Base-by-base conservation (phyloP, 2,888 invertebrate species). In the Gastracanthus pulcherrimus region DNA sequence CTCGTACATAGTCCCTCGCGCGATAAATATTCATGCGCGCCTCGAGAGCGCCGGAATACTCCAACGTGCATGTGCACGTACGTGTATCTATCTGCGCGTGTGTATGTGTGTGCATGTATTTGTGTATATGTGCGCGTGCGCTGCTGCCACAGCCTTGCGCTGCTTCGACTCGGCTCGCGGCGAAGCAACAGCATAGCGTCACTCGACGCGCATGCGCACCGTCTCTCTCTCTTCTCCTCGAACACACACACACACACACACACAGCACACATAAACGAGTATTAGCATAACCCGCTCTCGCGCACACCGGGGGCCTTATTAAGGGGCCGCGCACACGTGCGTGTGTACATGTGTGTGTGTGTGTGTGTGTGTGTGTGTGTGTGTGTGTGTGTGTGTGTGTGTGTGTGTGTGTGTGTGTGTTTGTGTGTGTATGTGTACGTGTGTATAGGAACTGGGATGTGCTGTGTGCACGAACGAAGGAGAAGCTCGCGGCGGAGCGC, bases 251-350 rank as follows among this genome's bases (percentile, higher is more conserved):
- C 64, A 31, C 45, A 48, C 45, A 48, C 2, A 45, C 64, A 1
- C 64, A 31, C 26, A n/a, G 9, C 74, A 19, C 34, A n/a, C 38
- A 31, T 29, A 45, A 9, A 7, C 4, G 26, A 23, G 62, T 58
- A 80, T 80, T 80, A 70, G 80, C 75, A 80, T 80, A 75, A 75
- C 80, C 69, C 51, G 80, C 75, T 75, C 58, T 31, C 76, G 36
- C 45, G 75, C 26, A 11, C 51, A 55, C 13, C 67, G 69, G 76
- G 76, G 69, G 76, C 76, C 76, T 76, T 76, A 76, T 76, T 76
- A 76, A 76, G 76, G 64, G 66, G 55, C 67, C 51, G 34, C n/a
- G 36, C 26, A 41, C 41, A 3, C 19, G 19, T 26, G 23, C 16
- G 19, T 36, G 31, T 13, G 13, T 13, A 29, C 26, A 26, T 26